phyloP scores from a whole-genome alignment of 2,113 vertebrate genomes.

The Alaudala cheleensis region DNA sequence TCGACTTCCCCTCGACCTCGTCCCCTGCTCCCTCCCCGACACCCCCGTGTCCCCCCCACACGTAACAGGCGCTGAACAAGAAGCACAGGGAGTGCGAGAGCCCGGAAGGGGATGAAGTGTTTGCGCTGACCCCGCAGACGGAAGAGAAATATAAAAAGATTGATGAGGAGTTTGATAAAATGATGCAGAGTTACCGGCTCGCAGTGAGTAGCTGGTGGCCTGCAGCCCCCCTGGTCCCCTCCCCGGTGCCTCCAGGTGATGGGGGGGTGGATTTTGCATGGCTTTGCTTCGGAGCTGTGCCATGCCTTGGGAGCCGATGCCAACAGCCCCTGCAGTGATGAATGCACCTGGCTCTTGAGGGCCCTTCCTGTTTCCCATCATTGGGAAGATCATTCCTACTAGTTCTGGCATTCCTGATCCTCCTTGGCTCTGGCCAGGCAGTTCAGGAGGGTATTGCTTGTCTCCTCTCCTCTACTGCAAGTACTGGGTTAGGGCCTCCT shows the following conservation, averaged over 20 bases:
- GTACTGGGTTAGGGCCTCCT: neutral
- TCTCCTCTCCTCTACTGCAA: neutral
- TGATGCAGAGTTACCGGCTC: slow-evolving; percentile 99
- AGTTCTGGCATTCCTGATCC: neutral
- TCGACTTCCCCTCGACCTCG: neutral
- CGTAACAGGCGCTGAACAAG: slow-evolving; percentile 94
- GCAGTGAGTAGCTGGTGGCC: slow-evolving; percentile 92
- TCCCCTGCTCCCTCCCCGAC: neutral
- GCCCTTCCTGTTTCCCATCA: neutral
- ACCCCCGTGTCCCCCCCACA: neutral
- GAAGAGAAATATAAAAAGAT: slow-evolving; percentile 99
- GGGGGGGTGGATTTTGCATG: slow-evolving; percentile 31
- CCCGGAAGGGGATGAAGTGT: slow-evolving; percentile 94
- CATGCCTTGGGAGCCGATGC: slow-evolving; percentile 12
- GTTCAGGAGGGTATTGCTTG: neutral
- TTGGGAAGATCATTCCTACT: neutral
- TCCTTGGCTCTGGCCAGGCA: neutral
- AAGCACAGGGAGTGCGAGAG: slow-evolving; percentile 98
- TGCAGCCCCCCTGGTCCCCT: slow-evolving; percentile 10
- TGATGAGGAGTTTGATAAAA: slow-evolving; percentile 99
- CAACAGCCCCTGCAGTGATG: neutral
- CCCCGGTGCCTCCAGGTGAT: neutral
- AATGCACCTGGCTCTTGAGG: neutral
- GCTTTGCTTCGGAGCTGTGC: slow-evolving; percentile 61
- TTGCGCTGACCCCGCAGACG: slow-evolving; percentile 97